Evolutionary conservation across 2,888 invertebrate genomes (phyloP).

Genomic region (Eretmocerus hayati): DNA sequence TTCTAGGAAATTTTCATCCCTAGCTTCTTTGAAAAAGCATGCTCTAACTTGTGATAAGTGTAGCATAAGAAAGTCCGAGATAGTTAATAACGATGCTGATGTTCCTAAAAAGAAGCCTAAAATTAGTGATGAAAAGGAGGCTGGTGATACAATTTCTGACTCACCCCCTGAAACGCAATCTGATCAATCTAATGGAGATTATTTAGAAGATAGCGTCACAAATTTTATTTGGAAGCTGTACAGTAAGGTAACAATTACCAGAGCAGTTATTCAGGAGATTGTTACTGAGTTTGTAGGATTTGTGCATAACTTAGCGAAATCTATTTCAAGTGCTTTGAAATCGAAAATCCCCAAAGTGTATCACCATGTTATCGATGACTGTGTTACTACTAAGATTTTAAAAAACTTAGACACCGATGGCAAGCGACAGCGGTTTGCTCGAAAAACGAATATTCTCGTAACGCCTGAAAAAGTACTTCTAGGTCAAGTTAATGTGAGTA

Average conservation of each 20-base stretch:
- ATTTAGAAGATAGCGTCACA: constrained; percentile 1
- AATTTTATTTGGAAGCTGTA: constrained; percentile 14
- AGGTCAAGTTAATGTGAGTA: background rate
- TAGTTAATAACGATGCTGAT: too few species aligned
- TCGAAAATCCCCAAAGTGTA: constrained; percentile 3
- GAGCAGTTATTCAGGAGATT: constrained; percentile 9
- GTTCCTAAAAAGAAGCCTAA: too few species aligned
- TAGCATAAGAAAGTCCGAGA: too few species aligned
- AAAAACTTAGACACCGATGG: constrained; percentile 11
- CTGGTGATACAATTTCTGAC: too few species aligned
- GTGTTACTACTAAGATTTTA: constrained; percentile 4
- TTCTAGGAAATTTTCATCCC: background rate
- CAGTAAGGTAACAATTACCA: constrained; percentile 7
- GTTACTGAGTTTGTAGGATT: constrained; percentile 6
- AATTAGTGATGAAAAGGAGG: too few species aligned
- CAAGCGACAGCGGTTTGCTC: constrained; percentile 1
- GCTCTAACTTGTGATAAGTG: background rate
- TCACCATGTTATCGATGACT: constrained; percentile 2
- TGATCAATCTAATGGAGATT: background rate
- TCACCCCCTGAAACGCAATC: too few species aligned
- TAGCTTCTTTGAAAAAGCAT: constrained; percentile 2
- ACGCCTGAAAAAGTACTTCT: background rate
- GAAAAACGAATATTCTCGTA: background rate
- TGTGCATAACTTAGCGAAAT: constrained; percentile 1
- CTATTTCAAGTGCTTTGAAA: background rate